phyloP scores from a whole-genome alignment of 1,140 invertebrate genomes.

The Solenopsis fugax region DNA sequence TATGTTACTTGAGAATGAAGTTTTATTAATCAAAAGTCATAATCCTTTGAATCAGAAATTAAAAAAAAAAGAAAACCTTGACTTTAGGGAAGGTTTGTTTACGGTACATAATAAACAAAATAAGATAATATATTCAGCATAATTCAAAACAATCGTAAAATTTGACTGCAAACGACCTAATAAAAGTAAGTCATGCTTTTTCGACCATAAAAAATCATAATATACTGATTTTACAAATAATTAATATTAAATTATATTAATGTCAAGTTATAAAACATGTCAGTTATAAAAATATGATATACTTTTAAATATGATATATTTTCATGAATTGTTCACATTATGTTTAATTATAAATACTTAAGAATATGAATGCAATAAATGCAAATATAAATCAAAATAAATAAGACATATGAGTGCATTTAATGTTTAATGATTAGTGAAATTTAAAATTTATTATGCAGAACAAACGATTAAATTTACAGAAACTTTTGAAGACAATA shows the following conservation, averaged over 20 bases:
- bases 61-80: background rate
- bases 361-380: too few species aligned
- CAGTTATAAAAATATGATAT: too few species aligned
- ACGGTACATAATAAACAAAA: background rate
- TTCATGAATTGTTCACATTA: too few species aligned
- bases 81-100: background rate
- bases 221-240: background rate
- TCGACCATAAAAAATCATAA: background rate
- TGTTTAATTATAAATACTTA: too few species aligned
- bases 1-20: background rate
- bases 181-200: background rate
- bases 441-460: background rate
- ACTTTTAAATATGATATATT: too few species aligned
- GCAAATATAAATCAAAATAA: too few species aligned
- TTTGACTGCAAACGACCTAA: background rate
- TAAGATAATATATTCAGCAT: background rate
- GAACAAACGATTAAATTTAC: background rate
- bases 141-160: too few species aligned
- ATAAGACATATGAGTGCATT: background rate
- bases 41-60: background rate
- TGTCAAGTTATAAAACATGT: background rate
- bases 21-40: background rate
- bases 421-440: background rate
- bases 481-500: background rate
- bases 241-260: too few species aligned